Percentiles rank a stretch among this genome's conserved stretches.
Conservation (phyloP, 2,888 invertebrate genomes). For the Drosophila birchii region DNA sequence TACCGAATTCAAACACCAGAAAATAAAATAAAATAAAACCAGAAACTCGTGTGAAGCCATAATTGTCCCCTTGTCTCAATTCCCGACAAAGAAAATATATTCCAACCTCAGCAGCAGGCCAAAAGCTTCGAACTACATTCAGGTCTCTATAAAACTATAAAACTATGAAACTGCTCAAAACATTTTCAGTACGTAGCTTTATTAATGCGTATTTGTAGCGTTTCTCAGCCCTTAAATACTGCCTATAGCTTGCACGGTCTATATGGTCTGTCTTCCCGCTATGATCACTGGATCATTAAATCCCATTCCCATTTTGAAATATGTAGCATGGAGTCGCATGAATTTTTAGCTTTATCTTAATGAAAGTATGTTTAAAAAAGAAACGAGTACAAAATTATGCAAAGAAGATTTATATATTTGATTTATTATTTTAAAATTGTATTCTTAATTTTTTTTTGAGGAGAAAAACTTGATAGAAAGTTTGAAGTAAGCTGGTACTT, state of each 20-base stretch:
- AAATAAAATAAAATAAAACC: not conserved
- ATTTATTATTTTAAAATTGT: not conserved
- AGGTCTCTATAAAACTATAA: slow-evolving; percentile 30
- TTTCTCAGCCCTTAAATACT: not conserved
- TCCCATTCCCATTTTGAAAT: not conserved
- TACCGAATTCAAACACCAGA: not conserved
- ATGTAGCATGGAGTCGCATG: slow-evolving; percentile 11
- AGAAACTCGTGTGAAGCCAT: slow-evolving; percentile 11
- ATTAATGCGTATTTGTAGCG: slow-evolving; percentile 17
- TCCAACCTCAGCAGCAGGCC: slow-evolving; percentile 24
- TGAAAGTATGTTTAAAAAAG: not conserved
- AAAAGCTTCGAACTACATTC: slow-evolving; percentile 13
- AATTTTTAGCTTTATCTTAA: not conserved
- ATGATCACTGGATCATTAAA: not conserved
- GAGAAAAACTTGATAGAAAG: too few relatives aligned
- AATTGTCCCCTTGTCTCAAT: slow-evolving; percentile 14
- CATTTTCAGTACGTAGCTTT: slow-evolving; percentile 9
- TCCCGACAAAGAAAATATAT: slow-evolving; percentile 6
- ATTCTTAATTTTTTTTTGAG: too few relatives aligned
- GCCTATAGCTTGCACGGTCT: slow-evolving; percentile 17
- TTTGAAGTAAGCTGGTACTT: not conserved
- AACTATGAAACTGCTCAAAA: slow-evolving; percentile 23
- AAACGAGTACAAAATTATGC: not conserved
- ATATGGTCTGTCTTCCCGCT: not conserved
- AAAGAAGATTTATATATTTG: not conserved